phyloP scores from a whole-genome alignment of 2,797 vertebrate genomes.

The Eospalax fontanierii region DNA sequence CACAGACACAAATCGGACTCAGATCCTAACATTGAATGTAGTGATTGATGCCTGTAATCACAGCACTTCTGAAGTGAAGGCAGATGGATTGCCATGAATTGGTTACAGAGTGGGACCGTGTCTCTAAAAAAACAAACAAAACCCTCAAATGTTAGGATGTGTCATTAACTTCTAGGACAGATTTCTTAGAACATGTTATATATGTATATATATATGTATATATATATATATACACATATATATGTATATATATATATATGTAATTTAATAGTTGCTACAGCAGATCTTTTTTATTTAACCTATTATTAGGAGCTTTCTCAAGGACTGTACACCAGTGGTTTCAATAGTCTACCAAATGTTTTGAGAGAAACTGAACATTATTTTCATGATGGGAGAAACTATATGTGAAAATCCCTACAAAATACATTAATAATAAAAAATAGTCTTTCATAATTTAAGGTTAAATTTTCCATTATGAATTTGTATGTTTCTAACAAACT shows the following conservation, averaged over 20 bases:
- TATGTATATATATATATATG: neutral
- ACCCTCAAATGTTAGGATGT: neutral
- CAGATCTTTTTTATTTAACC: slow-evolving; percentile 26
- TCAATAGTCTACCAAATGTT: slow-evolving; percentile 62
- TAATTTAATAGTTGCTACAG: neutral
- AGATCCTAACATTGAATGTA: neutral
- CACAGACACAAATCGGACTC: neutral
- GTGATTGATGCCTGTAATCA: neutral
- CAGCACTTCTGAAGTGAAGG: neutral
- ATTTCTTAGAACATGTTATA: slow-evolving; percentile 53
- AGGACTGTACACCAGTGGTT: slow-evolving; percentile 1
- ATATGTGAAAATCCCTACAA: slow-evolving; percentile 27
- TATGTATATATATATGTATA: neutral
- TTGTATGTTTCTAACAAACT: neutral
- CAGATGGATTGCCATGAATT: neutral
- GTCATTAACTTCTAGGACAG: neutral
- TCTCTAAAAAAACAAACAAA: neutral
- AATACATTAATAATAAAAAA: slow-evolving; percentile 32
- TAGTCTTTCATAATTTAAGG: slow-evolving; percentile 6
- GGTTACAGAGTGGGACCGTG: neutral
- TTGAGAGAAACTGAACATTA: slow-evolving; percentile 32
- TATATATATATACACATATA: neutral
- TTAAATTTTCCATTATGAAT: neutral
- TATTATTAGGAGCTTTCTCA: neutral
- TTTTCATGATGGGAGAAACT: slow-evolving; percentile 32